phyloP scores from a whole-genome alignment of 2,888 invertebrate genomes.

The Hylaea fasciaria region DNA sequence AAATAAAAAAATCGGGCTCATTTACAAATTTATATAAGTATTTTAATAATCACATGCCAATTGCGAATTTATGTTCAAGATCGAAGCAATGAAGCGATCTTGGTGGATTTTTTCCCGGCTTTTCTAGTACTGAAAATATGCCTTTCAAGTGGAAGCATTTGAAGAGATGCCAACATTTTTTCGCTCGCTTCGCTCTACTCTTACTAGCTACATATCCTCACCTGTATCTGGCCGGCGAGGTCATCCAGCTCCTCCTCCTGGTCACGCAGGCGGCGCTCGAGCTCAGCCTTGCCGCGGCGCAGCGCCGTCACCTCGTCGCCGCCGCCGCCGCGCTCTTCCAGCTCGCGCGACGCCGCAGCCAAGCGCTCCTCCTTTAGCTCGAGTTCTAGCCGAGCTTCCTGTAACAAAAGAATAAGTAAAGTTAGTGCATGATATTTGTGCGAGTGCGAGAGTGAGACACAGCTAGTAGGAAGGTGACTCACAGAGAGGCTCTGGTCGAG shows the following conservation, averaged over 20 bases:
- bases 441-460: background rate
- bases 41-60: too few species aligned
- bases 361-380: slow-evolving; percentile 96
- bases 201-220: slow-evolving; percentile 32
- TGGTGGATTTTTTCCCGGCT: too few species aligned
- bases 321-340: slow-evolving; percentile 94
- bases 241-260: slow-evolving; percentile 98
- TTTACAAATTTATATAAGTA: too few species aligned
- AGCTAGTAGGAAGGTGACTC: background rate
- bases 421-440: too few species aligned
- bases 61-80: too few species aligned
- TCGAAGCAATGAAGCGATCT: too few species aligned
- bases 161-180: too few species aligned
- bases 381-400: slow-evolving; percentile 94
- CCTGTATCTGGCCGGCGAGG: slow-evolving; percentile 94
- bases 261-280: slow-evolving; percentile 93
- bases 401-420: slow-evolving; percentile 17
- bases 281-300: slow-evolving; percentile 93
- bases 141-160: too few species aligned
- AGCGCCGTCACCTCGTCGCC: slow-evolving; percentile 94
- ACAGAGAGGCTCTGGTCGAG: slow-evolving; percentile 2
- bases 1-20: too few species aligned
- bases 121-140: too few species aligned
- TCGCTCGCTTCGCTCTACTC: too few species aligned
- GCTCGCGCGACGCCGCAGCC: slow-evolving; percentile 90